A percentile compares a stretch with the other conserved stretches of the same genome.
Conservation (phyloP, 1,140 invertebrate genomes). For the Chironomus striatipennis region DNA sequence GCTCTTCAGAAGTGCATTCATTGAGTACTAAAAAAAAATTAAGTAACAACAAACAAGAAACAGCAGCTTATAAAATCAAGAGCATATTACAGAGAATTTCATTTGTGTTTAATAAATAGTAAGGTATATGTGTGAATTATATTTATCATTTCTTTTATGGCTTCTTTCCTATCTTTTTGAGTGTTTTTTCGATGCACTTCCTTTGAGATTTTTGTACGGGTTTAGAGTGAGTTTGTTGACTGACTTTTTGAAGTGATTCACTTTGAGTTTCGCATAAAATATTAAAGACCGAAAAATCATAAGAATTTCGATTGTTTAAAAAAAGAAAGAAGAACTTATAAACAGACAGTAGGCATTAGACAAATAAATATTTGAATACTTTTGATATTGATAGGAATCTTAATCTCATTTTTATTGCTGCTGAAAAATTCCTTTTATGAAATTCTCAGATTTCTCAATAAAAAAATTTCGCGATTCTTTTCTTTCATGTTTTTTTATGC, state of each 20-base stretch:
- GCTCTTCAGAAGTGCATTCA: not conserved
- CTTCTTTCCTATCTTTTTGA: not conserved
- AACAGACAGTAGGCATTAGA: not conserved
- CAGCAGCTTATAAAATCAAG: slow-evolving; percentile 10
- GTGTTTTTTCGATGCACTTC: no score
- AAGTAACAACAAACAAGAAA: not conserved
- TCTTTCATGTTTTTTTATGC: no score
- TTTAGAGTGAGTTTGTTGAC: no score
- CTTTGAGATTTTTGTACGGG: no score
- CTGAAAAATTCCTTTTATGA: not conserved
- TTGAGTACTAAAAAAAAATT: not conserved
- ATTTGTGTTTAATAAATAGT: not conserved
- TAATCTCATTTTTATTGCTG: not conserved
- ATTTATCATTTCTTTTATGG: slow-evolving; percentile 19
- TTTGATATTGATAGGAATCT: not conserved
- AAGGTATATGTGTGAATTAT: slow-evolving; percentile 11
- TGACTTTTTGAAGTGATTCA: no score
- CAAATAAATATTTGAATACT: not conserved
- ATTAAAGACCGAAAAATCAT: no score
- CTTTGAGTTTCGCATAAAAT: no score
- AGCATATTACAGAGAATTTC: not conserved
- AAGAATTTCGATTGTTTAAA: no score
- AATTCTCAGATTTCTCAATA: not conserved
- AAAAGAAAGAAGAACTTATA: no score
- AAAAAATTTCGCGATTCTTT: not conserved